Evolutionary conservation across 2,797 vertebrate genomes (phyloP).

Genomic region (Chromobotia macracanthus): DNA sequence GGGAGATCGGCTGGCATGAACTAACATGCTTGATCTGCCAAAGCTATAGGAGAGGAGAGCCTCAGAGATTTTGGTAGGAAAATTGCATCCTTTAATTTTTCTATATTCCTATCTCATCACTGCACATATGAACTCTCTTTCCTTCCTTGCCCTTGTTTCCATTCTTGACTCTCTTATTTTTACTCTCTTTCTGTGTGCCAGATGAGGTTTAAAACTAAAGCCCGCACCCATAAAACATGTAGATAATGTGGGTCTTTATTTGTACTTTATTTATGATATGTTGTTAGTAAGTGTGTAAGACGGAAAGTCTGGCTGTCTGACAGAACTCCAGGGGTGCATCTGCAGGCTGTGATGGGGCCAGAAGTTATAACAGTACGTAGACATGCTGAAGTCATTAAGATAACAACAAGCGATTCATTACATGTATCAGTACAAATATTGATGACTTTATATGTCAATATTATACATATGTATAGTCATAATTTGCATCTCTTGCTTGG

Average conservation of each 20-base stretch:
- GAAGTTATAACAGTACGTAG: conserved; percentile 47
- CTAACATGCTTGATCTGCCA: conserved; percentile 9
- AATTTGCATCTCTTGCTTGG: background rate
- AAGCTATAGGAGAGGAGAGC: conserved; percentile 29
- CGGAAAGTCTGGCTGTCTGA: conserved; percentile 18
- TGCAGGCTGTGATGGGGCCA: conserved; percentile 35
- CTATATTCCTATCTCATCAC: conserved; percentile 25
- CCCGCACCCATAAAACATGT: conserved; percentile 36
- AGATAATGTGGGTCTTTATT: conserved; percentile 44
- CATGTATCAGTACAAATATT: conserved; percentile 41
- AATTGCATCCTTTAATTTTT: conserved; percentile 40
- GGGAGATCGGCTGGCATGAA: conserved; percentile 52
- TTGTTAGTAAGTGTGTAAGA: conserved; percentile 39
- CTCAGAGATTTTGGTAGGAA: conserved; percentile 22
- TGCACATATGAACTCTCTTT: conserved; percentile 32
- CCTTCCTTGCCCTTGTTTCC: conserved; percentile 29
- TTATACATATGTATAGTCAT: conserved; percentile 4
- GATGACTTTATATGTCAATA: background rate
- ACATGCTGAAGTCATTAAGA: conserved; percentile 60
- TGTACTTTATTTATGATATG: conserved; percentile 47
- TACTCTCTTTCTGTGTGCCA: conserved; percentile 1
- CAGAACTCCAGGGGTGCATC: conserved; percentile 20
- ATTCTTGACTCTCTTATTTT: background rate
- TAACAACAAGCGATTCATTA: conserved; percentile 49
- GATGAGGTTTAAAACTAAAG: conserved; percentile 27